A percentile compares a stretch with the other conserved stretches of the same genome.
Conservation (phyloP, 2,113 vertebrate species). For the Malaclemys terrapin region DNA sequence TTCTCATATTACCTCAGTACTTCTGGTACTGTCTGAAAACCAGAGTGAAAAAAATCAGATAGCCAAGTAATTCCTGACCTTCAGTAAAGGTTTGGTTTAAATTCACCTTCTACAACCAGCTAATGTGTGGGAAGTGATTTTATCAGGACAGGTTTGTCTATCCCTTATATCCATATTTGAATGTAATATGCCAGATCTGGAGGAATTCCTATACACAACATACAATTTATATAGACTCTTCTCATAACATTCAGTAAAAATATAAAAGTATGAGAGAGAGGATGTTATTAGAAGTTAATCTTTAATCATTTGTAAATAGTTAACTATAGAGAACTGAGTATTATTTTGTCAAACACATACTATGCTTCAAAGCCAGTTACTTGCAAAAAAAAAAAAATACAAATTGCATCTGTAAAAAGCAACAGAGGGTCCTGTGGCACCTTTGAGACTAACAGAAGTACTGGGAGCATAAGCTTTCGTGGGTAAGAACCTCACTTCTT, state of each 20-base stretch:
- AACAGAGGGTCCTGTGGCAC: no score
- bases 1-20: background rate
- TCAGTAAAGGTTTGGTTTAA: background rate
- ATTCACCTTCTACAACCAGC: background rate
- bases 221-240: constrained; percentile 41
- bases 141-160: background rate
- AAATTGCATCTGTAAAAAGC: constrained; percentile 26
- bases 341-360: constrained; percentile 51
- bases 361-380: constrained; percentile 31
- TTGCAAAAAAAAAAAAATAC: constrained; percentile 41
- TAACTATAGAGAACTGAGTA: constrained; percentile 35
- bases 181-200: constrained; percentile 33
- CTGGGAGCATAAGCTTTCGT: no score
- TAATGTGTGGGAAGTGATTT: constrained; percentile 25
- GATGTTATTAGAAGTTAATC: constrained; percentile 63
- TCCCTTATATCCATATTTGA: background rate
- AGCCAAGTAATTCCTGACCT: background rate
- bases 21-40: background rate
- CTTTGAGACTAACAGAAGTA: no score
- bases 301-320: constrained; percentile 66
- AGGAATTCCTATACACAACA: constrained; percentile 32
- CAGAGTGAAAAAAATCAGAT: background rate
- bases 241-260: constrained; percentile 36
- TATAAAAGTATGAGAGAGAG: constrained; percentile 37
- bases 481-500: no score